These are phyloP conservation scores for Gila orcuttii DNA, from an alignment of 2,113 vertebrate genomes.

Conservation along the genomic window DNA sequence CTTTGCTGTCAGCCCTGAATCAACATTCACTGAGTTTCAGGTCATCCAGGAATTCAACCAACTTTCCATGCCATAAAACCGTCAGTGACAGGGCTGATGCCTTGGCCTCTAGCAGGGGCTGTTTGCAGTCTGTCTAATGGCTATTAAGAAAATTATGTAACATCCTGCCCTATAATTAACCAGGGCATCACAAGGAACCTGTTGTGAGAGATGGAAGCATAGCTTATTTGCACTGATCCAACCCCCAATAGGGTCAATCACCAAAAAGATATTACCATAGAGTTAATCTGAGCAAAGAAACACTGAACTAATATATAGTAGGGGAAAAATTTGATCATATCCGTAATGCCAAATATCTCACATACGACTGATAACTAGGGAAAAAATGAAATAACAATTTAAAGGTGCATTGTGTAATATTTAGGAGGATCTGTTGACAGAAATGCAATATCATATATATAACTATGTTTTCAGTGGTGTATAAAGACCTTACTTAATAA, in stretches of 20 bases:
- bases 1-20: neutral
- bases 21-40: neutral
- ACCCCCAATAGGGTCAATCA: neutral
- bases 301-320: neutral
- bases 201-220: constrained; percentile 26
- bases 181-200: constrained; percentile 51
- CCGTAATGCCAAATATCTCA: neutral
- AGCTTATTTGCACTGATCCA: constrained; percentile 5
- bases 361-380: neutral
- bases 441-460: too few relatives aligned
- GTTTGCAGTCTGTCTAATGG: constrained; percentile 63
- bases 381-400: neutral
- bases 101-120: constrained; percentile 32
- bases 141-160: constrained; percentile 64
- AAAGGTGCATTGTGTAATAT: too few relatives aligned
- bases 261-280: neutral
- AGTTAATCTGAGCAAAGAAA: constrained; percentile 1
- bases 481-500: too few relatives aligned
- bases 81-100: constrained; percentile 9
- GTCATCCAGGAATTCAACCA: neutral
- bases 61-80: constrained; percentile 26
- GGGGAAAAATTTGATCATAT: neutral
- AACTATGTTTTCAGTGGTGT: too few relatives aligned
- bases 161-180: constrained; percentile 60
- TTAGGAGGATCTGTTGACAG: too few relatives aligned